Evolutionary conservation across 2,888 invertebrate species (phyloP).

Genomic region (Melikaiella ostensackeni): DNA sequence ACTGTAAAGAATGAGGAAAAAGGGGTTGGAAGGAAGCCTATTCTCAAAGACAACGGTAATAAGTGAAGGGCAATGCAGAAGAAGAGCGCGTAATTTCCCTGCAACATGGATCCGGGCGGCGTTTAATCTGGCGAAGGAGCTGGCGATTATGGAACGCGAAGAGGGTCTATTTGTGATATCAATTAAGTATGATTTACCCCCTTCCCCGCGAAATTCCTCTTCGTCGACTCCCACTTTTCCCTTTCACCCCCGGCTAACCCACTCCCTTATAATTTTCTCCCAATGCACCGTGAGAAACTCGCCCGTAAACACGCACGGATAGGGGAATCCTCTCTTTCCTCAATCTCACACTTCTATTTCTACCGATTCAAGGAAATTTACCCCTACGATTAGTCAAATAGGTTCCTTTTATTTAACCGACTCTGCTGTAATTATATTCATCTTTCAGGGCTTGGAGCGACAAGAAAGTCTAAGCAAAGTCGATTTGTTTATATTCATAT

Average conservation of each 20-base stretch:
- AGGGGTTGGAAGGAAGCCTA: constrained; percentile 28
- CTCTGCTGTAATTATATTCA: not conserved
- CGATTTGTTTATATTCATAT: not conserved
- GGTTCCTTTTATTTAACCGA: not conserved
- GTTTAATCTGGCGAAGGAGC: constrained; percentile 68
- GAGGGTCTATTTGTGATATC: constrained; percentile 72
- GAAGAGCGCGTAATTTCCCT: constrained; percentile 67
- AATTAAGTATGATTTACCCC: constrained; percentile 73
- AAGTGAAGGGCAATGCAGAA: constrained; percentile 60
- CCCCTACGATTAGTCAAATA: not conserved
- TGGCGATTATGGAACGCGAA: constrained; percentile 65
- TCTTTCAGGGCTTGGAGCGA: not conserved
- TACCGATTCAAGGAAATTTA: constrained; percentile 29
- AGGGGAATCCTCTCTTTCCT: constrained; percentile 53
- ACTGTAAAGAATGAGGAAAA: constrained; percentile 41
- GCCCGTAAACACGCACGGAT: constrained; percentile 72
- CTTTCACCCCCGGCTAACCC: constrained; percentile 57
- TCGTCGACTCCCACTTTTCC: constrained; percentile 43
- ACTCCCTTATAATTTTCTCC: constrained; percentile 59
- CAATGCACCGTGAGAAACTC: constrained; percentile 76
- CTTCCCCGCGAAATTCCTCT: constrained; percentile 49
- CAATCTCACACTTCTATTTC: constrained; percentile 42
- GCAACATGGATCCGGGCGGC: constrained; percentile 67
- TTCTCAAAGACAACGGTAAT: constrained; percentile 62
- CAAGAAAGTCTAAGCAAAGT: not conserved